Conservation (phyloP, 2,797 vertebrate genomes). For the Picus viridis region DNA sequence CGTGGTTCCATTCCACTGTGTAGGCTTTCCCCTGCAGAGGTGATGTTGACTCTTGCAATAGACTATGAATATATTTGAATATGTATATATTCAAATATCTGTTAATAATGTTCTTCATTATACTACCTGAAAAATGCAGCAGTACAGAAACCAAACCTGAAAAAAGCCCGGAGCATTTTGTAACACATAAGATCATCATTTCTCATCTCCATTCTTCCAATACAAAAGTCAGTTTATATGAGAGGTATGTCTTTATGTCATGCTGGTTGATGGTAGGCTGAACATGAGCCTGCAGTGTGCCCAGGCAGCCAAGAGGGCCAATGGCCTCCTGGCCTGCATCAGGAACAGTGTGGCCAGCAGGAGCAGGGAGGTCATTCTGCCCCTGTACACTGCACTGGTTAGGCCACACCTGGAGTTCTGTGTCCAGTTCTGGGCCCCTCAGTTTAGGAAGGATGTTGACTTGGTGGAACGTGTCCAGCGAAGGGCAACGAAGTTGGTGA, state of each 20-base stretch:
- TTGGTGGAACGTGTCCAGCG: too few relatives aligned
- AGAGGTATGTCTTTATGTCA: rapidly evolving
- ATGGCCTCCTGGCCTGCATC: too few relatives aligned
- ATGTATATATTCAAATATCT: background rate
- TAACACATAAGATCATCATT: background rate
- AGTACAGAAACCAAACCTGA: background rate
- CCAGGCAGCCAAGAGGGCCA: too few relatives aligned
- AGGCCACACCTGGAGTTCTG: too few relatives aligned
- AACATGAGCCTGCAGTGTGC: too few relatives aligned
- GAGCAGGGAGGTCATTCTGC: too few relatives aligned
- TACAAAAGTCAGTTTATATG: background rate
- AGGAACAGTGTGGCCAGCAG: too few relatives aligned
- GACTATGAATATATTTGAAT: background rate
- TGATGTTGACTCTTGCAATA: background rate
- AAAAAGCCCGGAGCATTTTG: background rate
- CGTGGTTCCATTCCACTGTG: background rate
- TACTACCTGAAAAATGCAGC: background rate
- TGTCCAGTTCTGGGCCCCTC: too few relatives aligned
- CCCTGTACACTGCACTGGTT: too few relatives aligned
- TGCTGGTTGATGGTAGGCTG: too few relatives aligned
- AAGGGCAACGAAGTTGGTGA: too few relatives aligned
- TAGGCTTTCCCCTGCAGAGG: background rate
- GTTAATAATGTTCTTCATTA: background rate
- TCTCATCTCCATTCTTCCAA: background rate
- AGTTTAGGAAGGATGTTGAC: too few relatives aligned